phyloP scores from a whole-genome alignment of 2,888 invertebrate species.

The Apoda limacodes region DNA sequence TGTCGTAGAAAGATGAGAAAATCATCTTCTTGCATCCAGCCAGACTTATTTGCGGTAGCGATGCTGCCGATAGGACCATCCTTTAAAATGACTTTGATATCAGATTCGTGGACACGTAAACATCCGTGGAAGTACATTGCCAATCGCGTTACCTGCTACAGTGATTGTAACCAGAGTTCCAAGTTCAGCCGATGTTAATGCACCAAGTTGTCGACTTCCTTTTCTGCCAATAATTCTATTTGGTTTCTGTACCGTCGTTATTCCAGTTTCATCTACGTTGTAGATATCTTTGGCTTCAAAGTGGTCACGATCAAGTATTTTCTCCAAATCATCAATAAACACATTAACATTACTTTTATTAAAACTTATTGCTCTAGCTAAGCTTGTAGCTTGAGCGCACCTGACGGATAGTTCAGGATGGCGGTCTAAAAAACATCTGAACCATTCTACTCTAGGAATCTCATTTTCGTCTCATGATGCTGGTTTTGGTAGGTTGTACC shows the following conservation, averaged over 20 bases:
- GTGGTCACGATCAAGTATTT: slow-evolving; percentile 17
- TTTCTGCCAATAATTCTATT: slow-evolving; percentile 17
- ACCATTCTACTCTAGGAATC: slow-evolving; percentile 19
- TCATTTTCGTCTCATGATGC: slow-evolving; percentile 17
- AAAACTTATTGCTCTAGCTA: slow-evolving; percentile 20
- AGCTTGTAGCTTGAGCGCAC: slow-evolving; percentile 21
- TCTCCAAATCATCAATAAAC: slow-evolving; percentile 21
- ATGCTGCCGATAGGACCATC: slow-evolving; percentile 21
- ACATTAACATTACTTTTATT: slow-evolving; percentile 19
- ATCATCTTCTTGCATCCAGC: slow-evolving; percentile 25
- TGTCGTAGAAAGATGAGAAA: slow-evolving; percentile 24
- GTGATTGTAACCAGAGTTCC: slow-evolving; percentile 29
- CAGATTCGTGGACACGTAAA: slow-evolving; percentile 26
- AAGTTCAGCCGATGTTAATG: slow-evolving; percentile 31
- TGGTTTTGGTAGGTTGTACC: slow-evolving; percentile 12
- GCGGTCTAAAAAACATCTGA: slow-evolving; percentile 20
- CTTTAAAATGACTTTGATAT: slow-evolving; percentile 24
- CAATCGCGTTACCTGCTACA: slow-evolving; percentile 26
- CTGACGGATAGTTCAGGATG: slow-evolving; percentile 21
- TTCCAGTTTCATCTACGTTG: slow-evolving; percentile 20
- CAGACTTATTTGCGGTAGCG: slow-evolving; percentile 23
- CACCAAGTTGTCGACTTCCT: slow-evolving; percentile 25
- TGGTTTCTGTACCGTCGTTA: slow-evolving; percentile 22
- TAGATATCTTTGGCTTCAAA: slow-evolving; percentile 20
- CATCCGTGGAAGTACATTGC: slow-evolving; percentile 25